phyloP scores from a whole-genome alignment of 2,113 vertebrate genomes.

The Pholis gunnellus region DNA sequence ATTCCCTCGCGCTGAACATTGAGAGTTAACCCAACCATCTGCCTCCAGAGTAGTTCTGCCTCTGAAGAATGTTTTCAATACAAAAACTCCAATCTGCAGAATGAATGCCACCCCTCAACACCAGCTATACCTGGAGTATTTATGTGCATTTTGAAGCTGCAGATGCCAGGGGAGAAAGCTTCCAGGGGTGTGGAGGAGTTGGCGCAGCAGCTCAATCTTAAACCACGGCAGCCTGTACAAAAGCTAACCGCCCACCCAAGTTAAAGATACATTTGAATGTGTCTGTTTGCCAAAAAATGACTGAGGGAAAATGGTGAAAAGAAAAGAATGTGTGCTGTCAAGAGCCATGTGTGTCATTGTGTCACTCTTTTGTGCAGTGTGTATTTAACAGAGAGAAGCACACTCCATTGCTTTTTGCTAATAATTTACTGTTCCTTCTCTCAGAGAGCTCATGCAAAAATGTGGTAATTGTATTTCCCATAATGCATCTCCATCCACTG shows the following conservation, averaged over 20 bases:
- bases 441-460: background rate
- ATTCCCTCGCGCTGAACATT: constrained; percentile 2
- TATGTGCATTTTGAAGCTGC: constrained; percentile 45
- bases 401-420: constrained; percentile 12
- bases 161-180: constrained; percentile 38
- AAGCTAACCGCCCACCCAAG: constrained; percentile 56
- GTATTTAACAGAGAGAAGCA: constrained; percentile 1
- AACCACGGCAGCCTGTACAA: constrained; percentile 37
- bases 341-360: constrained; percentile 6
- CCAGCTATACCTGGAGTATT: constrained; percentile 41
- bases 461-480: constrained; percentile 12
- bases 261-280: constrained; percentile 49
- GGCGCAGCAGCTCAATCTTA: constrained; percentile 43
- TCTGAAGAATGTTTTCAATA: constrained; percentile 59
- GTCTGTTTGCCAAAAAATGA: constrained; percentile 38
- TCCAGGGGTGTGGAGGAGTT: constrained; percentile 58
- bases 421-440: constrained; percentile 8
- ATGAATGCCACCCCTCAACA: constrained; percentile 44
- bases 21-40: constrained; percentile 42
- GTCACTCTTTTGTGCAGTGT: constrained; percentile 19
- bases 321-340: constrained; percentile 12
- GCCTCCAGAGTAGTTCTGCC: constrained; percentile 38
- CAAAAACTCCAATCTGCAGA: constrained; percentile 68
- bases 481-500: background rate
- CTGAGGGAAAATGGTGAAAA: constrained; percentile 30